A percentile compares a stretch with the other conserved stretches of the same genome.
Conservation (phyloP, 2,888 invertebrate genomes). For the Zelleria hepariella region DNA sequence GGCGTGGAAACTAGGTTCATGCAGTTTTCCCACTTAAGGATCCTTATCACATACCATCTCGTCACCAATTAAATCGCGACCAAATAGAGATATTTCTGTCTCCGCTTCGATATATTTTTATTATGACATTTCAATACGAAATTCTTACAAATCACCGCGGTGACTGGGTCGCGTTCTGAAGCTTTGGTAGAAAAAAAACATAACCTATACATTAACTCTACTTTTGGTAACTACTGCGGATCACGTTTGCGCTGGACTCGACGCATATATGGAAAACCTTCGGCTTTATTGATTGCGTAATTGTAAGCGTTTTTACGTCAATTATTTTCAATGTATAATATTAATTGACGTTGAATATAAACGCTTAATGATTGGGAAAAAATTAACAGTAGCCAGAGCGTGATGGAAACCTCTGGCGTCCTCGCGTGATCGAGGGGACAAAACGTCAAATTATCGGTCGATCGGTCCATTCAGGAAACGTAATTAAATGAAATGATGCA, state of each 20-base stretch:
- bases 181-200: slow-evolving; percentile 25
- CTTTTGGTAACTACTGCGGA: slow-evolving; percentile 28
- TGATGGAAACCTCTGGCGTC: slow-evolving; percentile 7
- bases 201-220: slow-evolving; percentile 18
- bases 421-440: slow-evolving; percentile 16
- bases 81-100: slow-evolving; percentile 22
- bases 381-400: slow-evolving; percentile 30
- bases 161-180: slow-evolving; percentile 20
- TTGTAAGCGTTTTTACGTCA: slow-evolving; percentile 51
- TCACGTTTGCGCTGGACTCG: slow-evolving; percentile 21
- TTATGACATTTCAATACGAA: slow-evolving; percentile 31
- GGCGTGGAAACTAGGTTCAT: slow-evolving; percentile 37
- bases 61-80: slow-evolving; percentile 27
- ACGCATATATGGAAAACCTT: slow-evolving; percentile 36
- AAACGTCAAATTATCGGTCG: slow-evolving; percentile 31
- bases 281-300: slow-evolving; percentile 51
- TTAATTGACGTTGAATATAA: slow-evolving; percentile 59
- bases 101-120: slow-evolving; percentile 19
- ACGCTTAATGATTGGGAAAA: slow-evolving; percentile 35
- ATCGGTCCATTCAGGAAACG: slow-evolving; percentile 50
- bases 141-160: slow-evolving; percentile 27
- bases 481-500: slow-evolving; percentile 67
- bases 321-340: slow-evolving; percentile 44
- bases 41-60: slow-evolving; percentile 27
- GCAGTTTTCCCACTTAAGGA: neutral